Evolutionary conservation across 2,113 vertebrate genomes (phyloP).

Genomic region (Cyanistes caeruleus): DNA sequence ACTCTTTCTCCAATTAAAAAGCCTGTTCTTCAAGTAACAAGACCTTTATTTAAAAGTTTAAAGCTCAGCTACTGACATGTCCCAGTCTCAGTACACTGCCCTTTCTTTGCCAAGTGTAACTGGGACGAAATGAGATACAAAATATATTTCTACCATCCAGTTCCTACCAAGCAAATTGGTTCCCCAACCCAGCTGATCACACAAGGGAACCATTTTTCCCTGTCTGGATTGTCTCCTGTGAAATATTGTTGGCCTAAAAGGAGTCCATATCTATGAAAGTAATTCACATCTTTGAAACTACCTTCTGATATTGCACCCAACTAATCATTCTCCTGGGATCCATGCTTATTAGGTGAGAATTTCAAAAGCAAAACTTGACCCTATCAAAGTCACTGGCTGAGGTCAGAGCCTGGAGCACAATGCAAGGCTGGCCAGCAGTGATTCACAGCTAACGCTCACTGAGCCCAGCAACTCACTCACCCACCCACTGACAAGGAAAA

Average conservation of each 20-base stretch:
- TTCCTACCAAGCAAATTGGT: neutral
- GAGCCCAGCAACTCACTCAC: neutral
- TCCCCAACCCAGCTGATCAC: neutral
- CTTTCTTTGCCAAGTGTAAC: neutral
- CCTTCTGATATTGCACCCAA: neutral
- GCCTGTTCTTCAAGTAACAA: neutral
- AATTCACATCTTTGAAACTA: neutral
- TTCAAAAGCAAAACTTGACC: neutral
- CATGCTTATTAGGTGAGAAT: neutral
- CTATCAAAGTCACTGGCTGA: neutral
- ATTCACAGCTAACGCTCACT: neutral
- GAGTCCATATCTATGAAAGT: neutral
- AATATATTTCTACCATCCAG: neutral
- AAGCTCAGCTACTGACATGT: neutral
- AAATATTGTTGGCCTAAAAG: neutral
- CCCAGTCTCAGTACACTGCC: neutral
- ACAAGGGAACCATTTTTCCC: neutral
- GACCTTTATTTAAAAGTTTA: neutral
- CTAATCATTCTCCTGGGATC: neutral
- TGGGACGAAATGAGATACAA: neutral
- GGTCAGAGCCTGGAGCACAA: neutral
- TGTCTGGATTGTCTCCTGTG: neutral
- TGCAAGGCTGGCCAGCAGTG: fast-evolving
- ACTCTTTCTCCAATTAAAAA: neutral
- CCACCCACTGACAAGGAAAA: neutral